Percentiles rank a stretch among this genome's conserved stretches.
Evolutionary conservation across 1,140 invertebrate genomes (phyloP).

Genomic region (Drosophila pseudoananassae): DNA sequence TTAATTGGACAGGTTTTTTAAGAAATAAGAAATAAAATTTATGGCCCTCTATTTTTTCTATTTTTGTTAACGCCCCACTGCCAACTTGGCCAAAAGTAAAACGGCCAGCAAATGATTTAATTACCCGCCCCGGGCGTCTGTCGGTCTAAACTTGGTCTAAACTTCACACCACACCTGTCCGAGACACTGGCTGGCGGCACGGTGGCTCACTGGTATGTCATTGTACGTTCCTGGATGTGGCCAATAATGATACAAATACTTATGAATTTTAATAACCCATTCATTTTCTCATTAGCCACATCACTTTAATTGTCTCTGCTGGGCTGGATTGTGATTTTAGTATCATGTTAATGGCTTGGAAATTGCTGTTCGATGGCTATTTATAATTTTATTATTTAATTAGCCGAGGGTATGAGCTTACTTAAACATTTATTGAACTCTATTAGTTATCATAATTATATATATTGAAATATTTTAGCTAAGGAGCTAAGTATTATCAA

Average conservation of each 20-base stretch:
- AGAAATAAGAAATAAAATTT: neutral
- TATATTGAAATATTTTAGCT: neutral
- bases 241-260: conserved; percentile 1
- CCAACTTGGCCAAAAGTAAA: conserved; percentile 1
- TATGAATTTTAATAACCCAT: neutral
- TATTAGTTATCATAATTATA: neutral
- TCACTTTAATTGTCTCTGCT: neutral
- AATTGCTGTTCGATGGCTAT: neutral
- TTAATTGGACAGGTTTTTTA: neutral
- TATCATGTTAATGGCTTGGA: neutral
- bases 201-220: neutral
- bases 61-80: neutral
- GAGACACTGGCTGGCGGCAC: neutral
- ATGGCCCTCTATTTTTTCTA: neutral
- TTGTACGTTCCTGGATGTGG: neutral
- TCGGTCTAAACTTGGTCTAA: conserved; percentile 2
- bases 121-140: conserved; percentile 2
- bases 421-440: neutral
- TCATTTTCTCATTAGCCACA: conserved; percentile 1
- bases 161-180: conserved; percentile 1
- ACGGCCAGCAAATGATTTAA: conserved; percentile 1
- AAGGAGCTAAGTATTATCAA: too few species aligned
- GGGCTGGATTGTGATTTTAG: neutral
- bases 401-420: neutral
- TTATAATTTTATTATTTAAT: neutral